Conservation (phyloP, 1,140 invertebrate genomes). For the Pomacea maculata region DNA sequence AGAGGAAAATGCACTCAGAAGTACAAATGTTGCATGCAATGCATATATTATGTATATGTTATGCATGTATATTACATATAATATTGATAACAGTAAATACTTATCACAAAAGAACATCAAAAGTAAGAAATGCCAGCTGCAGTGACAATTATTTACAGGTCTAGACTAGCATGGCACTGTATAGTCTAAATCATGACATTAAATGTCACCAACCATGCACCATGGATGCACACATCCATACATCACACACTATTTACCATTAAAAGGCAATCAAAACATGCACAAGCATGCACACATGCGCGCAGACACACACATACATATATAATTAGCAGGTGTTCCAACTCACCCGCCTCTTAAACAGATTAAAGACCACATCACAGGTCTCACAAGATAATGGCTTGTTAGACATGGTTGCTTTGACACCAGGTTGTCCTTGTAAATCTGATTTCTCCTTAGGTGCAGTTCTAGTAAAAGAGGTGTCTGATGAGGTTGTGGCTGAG, state of each 20-base stretch:
- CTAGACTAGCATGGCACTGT: neutral
- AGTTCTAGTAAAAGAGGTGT: too few species aligned
- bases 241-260: neutral
- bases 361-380: too few species aligned
- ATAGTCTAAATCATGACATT: neutral
- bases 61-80: neutral
- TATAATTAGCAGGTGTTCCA: neutral
- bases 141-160: neutral
- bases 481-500: too few species aligned
- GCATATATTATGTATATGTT: neutral
- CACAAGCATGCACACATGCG: neutral
- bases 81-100: neutral
- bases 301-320: constrained; percentile 1
- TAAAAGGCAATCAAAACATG: neutral
- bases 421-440: too few species aligned
- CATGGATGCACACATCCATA: neutral
- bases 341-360: too few species aligned
- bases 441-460: too few species aligned
- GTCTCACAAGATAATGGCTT: too few species aligned
- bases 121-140: neutral
- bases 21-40: neutral
- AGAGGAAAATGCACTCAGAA: neutral
- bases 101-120: neutral
- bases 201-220: neutral
- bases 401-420: too few species aligned